Percentiles rank a stretch among this genome's conserved stretches.
Evolutionary conservation across 1,140 invertebrate species (phyloP).

Genomic region (Ceratina australensis): DNA sequence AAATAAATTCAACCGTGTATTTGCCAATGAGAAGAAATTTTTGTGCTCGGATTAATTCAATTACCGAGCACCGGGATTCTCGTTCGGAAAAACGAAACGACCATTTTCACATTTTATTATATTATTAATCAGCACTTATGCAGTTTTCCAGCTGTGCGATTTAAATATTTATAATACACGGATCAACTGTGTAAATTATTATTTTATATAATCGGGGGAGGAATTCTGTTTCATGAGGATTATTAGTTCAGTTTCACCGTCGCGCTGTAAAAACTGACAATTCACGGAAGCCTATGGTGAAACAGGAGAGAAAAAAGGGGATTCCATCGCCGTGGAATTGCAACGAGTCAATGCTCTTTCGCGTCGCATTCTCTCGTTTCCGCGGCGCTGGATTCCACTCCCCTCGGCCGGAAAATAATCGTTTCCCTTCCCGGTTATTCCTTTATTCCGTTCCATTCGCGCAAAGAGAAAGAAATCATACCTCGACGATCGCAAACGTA

Average conservation of each 20-base stretch:
- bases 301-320: no score
- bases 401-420: slow-evolving; percentile 32
- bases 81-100: no score
- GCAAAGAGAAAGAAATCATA: slow-evolving; percentile 10
- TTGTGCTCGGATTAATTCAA: slow-evolving; percentile 25
- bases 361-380: background rate
- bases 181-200: no score
- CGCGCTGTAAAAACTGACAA: background rate
- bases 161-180: no score
- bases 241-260: no score
- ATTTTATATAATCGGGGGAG: no score
- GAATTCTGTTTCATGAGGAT: background rate
- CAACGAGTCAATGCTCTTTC: slow-evolving; percentile 18
- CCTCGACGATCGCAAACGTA: slow-evolving; percentile 7
- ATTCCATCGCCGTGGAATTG: background rate
- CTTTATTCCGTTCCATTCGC: slow-evolving; percentile 33
- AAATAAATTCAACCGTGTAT: slow-evolving; percentile 34
- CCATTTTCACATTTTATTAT: no score
- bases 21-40: slow-evolving; percentile 15
- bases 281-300: background rate
- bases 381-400: background rate
- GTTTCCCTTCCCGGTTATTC: slow-evolving; percentile 26
- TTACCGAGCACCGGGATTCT: background rate
- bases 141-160: no score
- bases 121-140: background rate